phyloP scores from a whole-genome alignment of 2,888 invertebrate genomes.

The Rotaria magnacalcarata region DNA sequence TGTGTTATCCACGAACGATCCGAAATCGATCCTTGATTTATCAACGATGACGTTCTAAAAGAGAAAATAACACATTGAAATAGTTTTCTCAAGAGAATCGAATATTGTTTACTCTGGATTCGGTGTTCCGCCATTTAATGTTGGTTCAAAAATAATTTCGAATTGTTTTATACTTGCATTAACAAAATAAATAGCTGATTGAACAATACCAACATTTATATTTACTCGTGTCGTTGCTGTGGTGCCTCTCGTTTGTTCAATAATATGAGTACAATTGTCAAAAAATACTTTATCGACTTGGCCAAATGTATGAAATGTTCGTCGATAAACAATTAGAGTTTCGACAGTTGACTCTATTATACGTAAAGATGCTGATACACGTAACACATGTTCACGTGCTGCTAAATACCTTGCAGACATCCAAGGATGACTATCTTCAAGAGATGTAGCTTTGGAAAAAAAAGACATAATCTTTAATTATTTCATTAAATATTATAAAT shows the following conservation, averaged over 20 bases:
- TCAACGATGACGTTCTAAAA: not conserved
- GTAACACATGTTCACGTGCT: not conserved
- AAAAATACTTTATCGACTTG: not conserved
- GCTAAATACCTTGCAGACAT: not conserved
- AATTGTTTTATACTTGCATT: slow-evolving; percentile 17
- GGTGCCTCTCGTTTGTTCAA: not conserved
- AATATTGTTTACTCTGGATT: not conserved
- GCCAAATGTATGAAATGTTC: slow-evolving; percentile 16
- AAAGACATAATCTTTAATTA: no score
- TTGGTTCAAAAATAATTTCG: not conserved
- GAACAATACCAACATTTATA: not conserved
- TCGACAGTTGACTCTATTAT: not conserved
- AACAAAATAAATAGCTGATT: slow-evolving; percentile 12
- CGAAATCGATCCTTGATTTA: not conserved
- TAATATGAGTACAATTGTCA: not conserved
- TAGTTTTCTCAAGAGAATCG: not conserved
- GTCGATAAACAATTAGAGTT: not conserved
- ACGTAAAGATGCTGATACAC: not conserved
- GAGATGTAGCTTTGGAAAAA: not conserved
- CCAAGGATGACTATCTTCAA: not conserved
- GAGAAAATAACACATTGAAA: not conserved
- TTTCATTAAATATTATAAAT: no score
- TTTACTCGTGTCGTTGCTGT: not conserved
- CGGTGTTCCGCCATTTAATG: slow-evolving; percentile 3
- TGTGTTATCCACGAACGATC: not conserved